These are phyloP conservation scores for Peromyscus leucopus DNA, from an alignment of 2,113 vertebrate genomes.

Conservation along the genomic window DNA sequence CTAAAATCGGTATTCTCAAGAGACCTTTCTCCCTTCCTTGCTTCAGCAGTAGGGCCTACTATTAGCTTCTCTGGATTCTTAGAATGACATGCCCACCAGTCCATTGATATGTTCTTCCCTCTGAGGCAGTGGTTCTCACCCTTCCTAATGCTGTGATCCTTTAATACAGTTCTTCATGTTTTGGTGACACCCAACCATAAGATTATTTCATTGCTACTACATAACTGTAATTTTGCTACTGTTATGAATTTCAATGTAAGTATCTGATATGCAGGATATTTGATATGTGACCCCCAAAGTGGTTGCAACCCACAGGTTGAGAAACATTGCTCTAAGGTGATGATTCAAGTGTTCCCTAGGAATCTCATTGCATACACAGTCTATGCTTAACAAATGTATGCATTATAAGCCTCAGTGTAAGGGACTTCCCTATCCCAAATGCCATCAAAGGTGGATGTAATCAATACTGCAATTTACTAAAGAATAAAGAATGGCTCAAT, in stretches of 20 bases:
- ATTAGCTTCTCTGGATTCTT: neutral
- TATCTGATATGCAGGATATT: neutral
- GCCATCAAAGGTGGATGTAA: neutral
- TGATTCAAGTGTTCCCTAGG: neutral
- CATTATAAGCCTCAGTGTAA: neutral
- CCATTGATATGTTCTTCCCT: neutral
- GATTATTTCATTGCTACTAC: neutral
- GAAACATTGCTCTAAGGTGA: neutral
- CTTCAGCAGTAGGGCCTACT: neutral
- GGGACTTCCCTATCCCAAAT: neutral
- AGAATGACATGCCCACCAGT: rapidly evolving
- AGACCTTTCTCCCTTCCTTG: neutral
- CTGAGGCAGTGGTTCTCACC: neutral
- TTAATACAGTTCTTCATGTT: neutral
- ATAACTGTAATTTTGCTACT: neutral
- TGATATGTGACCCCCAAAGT: neutral
- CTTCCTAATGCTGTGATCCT: neutral
- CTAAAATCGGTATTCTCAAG: neutral
- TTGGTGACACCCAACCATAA: neutral
- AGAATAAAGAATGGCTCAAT: neutral
- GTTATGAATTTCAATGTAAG: neutral
- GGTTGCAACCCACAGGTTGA: neutral
- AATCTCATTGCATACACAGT: neutral
- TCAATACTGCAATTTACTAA: neutral
- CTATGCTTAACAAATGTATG: neutral